Evolutionary conservation across 1,140 invertebrate genomes (phyloP).

Genomic region (Ruditapes philippinarum): DNA sequence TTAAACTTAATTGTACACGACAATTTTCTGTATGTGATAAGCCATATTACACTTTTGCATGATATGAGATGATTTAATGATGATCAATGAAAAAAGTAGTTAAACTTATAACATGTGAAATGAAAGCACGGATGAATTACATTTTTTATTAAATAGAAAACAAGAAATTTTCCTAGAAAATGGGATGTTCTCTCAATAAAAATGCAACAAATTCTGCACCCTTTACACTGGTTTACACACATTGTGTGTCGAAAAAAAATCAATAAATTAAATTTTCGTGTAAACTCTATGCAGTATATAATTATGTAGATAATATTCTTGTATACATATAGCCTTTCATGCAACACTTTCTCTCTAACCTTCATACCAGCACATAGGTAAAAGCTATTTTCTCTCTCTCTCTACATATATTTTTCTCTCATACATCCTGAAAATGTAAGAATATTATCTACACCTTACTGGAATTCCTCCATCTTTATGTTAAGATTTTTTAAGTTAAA

Average conservation of each 20-base stretch:
- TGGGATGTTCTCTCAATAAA: background rate
- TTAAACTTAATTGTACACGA: no score
- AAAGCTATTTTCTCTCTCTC: background rate
- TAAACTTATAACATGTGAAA: no score
- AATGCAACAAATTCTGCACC: background rate
- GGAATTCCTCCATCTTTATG: no score
- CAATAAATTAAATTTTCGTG: background rate
- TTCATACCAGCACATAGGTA: background rate
- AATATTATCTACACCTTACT: slow-evolving; percentile 22
- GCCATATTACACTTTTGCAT: no score
- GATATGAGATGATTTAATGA: no score
- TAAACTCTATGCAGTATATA: background rate
- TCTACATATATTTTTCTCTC: background rate
- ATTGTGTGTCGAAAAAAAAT: background rate
- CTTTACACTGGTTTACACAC: background rate
- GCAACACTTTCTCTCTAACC: background rate
- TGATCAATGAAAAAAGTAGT: no score
- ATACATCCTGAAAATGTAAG: background rate
- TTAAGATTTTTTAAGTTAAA: background rate
- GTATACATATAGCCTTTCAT: background rate
- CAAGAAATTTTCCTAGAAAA: no score
- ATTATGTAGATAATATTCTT: slow-evolving; percentile 44
- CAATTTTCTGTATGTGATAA: no score
- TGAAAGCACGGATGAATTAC: no score
- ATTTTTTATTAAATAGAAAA: no score